A percentile compares a stretch with the other conserved stretches of the same genome.
Conservation (phyloP, 2,113 vertebrate species). For the Scomber colias region DNA sequence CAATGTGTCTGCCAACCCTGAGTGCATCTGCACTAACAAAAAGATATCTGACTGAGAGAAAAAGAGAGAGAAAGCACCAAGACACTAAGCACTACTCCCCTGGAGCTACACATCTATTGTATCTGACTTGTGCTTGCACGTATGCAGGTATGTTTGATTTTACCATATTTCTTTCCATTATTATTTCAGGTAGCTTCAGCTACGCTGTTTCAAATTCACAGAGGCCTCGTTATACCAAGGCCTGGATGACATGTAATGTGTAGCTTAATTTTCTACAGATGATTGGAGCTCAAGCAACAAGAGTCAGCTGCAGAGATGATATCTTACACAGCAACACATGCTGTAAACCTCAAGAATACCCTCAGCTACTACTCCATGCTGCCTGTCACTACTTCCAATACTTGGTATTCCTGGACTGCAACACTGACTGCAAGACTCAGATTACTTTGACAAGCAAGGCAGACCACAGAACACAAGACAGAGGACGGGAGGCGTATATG, state of each 20-base stretch:
- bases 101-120: constrained; percentile 56
- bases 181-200: constrained; percentile 37
- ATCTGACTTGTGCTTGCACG: constrained; percentile 51
- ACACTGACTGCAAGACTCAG: constrained; percentile 52
- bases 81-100: constrained; percentile 59
- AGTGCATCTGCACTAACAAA: constrained; percentile 68
- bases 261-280: constrained; percentile 50
- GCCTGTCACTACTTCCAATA: constrained; percentile 38
- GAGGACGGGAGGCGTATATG: constrained; percentile 12
- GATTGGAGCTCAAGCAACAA: constrained; percentile 55
- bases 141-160: constrained; percentile 68
- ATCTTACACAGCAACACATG: constrained; percentile 35
- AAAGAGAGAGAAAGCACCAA: constrained; percentile 28
- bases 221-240: constrained; percentile 33
- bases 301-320: constrained; percentile 45
- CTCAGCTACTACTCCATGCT: constrained; percentile 36
- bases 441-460: constrained; percentile 64
- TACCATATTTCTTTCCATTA: constrained; percentile 15
- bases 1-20: constrained; percentile 66
- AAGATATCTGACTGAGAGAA: constrained; percentile 59
- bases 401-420: constrained; percentile 69
- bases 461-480: constrained; percentile 49
- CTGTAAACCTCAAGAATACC: constrained; percentile 38
- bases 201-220: constrained; percentile 29
- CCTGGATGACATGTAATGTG: constrained; percentile 11